These are phyloP conservation scores for Urocynchramus pylzowi DNA, from an alignment of 2,113 vertebrate genomes.

Conservation along the genomic window DNA sequence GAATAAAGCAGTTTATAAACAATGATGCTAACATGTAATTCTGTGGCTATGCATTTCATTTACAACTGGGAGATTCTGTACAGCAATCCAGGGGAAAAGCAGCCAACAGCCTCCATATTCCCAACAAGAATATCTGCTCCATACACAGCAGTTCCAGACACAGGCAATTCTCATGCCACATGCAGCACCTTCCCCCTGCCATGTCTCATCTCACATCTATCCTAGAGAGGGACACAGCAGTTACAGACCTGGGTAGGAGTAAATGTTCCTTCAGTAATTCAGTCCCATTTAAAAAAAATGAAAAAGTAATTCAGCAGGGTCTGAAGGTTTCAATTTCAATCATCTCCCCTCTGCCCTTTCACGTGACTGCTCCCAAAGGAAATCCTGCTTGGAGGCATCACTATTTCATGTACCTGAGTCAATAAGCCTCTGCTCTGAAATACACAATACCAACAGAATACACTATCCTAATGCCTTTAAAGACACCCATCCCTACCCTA, in stretches of 20 bases:
- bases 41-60: neutral
- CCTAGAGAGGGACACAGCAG: neutral
- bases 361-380: constrained; percentile 48
- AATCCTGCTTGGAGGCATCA: constrained; percentile 45
- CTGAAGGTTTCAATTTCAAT: constrained; percentile 70
- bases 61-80: neutral
- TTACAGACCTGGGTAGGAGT: constrained; percentile 7
- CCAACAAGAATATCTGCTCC: neutral
- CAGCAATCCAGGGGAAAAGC: neutral
- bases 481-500: neutral
- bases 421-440: constrained; percentile 61
- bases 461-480: neutral
- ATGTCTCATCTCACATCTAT: neutral
- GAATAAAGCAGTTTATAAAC: neutral
- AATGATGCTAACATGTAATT: neutral
- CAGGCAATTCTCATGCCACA: neutral
- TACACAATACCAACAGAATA: constrained; percentile 12
- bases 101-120: neutral
- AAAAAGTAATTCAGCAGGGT: constrained; percentile 54
- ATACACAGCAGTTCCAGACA: neutral
- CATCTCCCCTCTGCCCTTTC: constrained; percentile 59
- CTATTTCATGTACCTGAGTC: constrained; percentile 47
- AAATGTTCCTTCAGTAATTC: neutral
- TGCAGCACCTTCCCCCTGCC: neutral
- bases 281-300: neutral